Evolutionary conservation across 2,888 invertebrate genomes (phyloP), one percentile per base, ranked within the genome.

Genomic region (Leucophenga montana): DNA sequence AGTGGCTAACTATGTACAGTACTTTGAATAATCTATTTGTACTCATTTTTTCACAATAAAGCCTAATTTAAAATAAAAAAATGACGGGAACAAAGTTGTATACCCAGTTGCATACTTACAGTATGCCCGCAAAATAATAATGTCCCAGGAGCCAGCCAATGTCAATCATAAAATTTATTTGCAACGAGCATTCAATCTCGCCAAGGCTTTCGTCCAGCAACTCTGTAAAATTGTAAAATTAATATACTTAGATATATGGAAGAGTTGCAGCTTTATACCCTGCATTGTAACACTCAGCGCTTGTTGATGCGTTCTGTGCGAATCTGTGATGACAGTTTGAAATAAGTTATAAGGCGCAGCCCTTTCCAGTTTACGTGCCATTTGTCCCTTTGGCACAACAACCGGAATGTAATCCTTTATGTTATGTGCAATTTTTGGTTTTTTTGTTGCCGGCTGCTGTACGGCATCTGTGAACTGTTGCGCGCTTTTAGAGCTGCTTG

Each of bases 151-250:
- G 86, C 96, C 97, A 98, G 0, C 93, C 93, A 4, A 95, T 90
- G 79, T 97, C 96, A 57, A 97, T 94, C 94, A 97, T 95, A 82
- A 95, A 97, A 88, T 96, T 97, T 31, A 97, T 94, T 89, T 97
- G 95, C 31, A 95, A 87, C 0, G 94, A 93, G 57, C 91, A 90
- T 75, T 92, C 92, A 1, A 95, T 87, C 67, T 92, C 91, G 0
- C 95, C 95, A 1, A 95, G 88, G 82, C 94, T 94, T 4, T 90
- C 90, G 82, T 95, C 95, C 6, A 95, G 87, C 14, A 95, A 90
- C 89, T 95, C 95, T 91, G 90, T 88, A 89, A 46, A 33, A 13
- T 3, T 39, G 5, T 5, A 39, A 1, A 8, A 39, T 39, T 39
- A 39, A 90, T 90, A 13, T 50, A 27, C 9, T 9, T 56, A 56